Percentiles rank a stretch among this genome's conserved stretches.
phyloP scores from a whole-genome alignment of 2,113 vertebrate genomes.

The Ameiurus melas region DNA sequence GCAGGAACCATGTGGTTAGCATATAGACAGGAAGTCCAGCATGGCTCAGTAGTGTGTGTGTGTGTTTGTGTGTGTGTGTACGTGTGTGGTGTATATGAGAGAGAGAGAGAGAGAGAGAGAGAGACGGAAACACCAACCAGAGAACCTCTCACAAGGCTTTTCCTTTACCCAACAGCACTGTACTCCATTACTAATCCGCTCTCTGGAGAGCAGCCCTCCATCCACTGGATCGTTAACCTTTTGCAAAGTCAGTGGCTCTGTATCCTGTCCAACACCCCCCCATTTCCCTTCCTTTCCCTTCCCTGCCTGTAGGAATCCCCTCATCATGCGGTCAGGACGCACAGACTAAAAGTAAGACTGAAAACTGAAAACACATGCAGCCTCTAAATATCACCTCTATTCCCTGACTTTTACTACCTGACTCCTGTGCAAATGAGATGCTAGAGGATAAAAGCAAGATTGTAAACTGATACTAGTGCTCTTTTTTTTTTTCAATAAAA shows the following conservation, averaged over 20 bases:
- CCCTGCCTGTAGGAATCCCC: slow-evolving; percentile 14
- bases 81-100: background rate
- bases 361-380: slow-evolving; percentile 14
- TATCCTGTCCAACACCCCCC: slow-evolving; percentile 11
- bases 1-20: slow-evolving; percentile 40
- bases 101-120: background rate
- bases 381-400: background rate
- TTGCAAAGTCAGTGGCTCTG: slow-evolving; percentile 37
- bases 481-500: background rate
- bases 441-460: slow-evolving; percentile 3
- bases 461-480: background rate
- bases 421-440: slow-evolving; percentile 8
- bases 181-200: slow-evolving; percentile 44
- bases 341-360: slow-evolving; percentile 11
- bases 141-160: slow-evolving; percentile 14
- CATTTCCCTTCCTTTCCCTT: background rate
- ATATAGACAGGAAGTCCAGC: slow-evolving; percentile 44
- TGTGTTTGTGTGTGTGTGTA: background rate
- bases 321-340: slow-evolving; percentile 36
- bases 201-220: slow-evolving; percentile 42
- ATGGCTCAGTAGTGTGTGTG: slow-evolving; percentile 15
- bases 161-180: slow-evolving; percentile 26
- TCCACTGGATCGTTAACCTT: slow-evolving; percentile 50
- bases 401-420: slow-evolving; percentile 20
- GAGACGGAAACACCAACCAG: too few species aligned